A percentile compares a stretch with the other conserved stretches of the same genome.
phyloP scores from a whole-genome alignment of 2,888 invertebrate species.

The Aphrophora alni region DNA sequence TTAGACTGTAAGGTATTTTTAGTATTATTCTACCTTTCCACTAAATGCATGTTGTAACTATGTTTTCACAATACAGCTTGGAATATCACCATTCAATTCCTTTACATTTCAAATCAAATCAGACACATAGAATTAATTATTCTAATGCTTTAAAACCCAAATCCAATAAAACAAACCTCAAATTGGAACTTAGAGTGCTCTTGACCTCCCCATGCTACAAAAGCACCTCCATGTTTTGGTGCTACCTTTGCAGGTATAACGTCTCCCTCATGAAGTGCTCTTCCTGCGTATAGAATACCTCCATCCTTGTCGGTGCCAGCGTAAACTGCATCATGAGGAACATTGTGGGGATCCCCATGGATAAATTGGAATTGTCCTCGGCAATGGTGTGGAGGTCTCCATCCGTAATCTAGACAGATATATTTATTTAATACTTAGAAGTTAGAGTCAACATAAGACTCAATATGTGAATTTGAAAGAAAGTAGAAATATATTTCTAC shows the following conservation, averaged over 20 bases:
- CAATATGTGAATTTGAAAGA: too few relatives aligned
- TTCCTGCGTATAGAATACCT: slow-evolving; percentile 73
- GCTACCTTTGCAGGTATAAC: slow-evolving; percentile 52
- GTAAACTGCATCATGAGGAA: slow-evolving; percentile 62
- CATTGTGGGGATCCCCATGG: background rate
- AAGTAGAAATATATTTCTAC: too few relatives aligned
- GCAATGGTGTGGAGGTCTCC: background rate
- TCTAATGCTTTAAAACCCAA: too few relatives aligned
- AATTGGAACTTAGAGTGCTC: background rate
- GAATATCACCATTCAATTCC: too few relatives aligned
- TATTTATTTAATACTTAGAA: too few relatives aligned
- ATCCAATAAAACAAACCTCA: background rate
- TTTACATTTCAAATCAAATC: too few relatives aligned
- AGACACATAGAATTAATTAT: too few relatives aligned
- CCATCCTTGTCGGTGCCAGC: slow-evolving; percentile 76
- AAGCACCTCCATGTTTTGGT: slow-evolving; percentile 46
- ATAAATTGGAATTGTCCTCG: background rate
- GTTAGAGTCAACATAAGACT: too few relatives aligned
- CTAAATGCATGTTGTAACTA: too few relatives aligned
- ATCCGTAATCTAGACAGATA: background rate
- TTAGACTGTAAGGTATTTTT: too few relatives aligned
- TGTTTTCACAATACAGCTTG: too few relatives aligned
- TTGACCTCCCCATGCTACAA: slow-evolving; percentile 3
- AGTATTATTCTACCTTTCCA: too few relatives aligned
- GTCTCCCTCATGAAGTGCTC: slow-evolving; percentile 56